Percentiles rank a stretch among this genome's conserved stretches.
Evolutionary conservation across 2,797 vertebrate species (phyloP).

Genomic region (Hozukius guyotensis): DNA sequence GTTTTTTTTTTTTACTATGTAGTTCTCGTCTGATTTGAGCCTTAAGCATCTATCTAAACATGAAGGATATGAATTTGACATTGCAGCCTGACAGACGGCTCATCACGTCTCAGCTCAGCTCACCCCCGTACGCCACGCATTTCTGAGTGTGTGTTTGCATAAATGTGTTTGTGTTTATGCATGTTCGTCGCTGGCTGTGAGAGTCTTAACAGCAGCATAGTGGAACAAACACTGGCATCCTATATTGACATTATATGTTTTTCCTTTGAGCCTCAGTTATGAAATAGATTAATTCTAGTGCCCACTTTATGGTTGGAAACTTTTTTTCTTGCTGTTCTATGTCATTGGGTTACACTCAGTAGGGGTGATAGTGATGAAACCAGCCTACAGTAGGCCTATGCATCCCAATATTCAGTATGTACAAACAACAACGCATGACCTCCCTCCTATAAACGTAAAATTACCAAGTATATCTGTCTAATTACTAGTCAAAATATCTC

Average conservation of each 20-base stretch:
- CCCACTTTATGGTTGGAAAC: not conserved
- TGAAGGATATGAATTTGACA: conserved; percentile 19
- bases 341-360: not conserved
- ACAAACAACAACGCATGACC: not conserved
- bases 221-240: conserved; percentile 1
- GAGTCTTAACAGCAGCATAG: not conserved
- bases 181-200: not conserved
- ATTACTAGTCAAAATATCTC: too few relatives aligned
- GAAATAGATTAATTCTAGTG: not conserved
- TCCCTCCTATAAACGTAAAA: not conserved
- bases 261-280: not conserved
- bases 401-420: not conserved
- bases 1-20: not conserved
- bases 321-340: not conserved
- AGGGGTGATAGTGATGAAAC: not conserved
- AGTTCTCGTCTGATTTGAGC: conserved; percentile 1
- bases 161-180: not conserved
- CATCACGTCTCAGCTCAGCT: not conserved
- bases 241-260: not conserved
- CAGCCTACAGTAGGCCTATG: not conserved
- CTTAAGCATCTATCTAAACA: not conserved
- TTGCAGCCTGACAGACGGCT: conserved; percentile 7
- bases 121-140: not conserved
- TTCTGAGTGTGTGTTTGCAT: not conserved
- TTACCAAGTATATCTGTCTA: too few relatives aligned